Conservation (phyloP, 2,797 vertebrate genomes). For the Odontamblyopus rebecca region DNA sequence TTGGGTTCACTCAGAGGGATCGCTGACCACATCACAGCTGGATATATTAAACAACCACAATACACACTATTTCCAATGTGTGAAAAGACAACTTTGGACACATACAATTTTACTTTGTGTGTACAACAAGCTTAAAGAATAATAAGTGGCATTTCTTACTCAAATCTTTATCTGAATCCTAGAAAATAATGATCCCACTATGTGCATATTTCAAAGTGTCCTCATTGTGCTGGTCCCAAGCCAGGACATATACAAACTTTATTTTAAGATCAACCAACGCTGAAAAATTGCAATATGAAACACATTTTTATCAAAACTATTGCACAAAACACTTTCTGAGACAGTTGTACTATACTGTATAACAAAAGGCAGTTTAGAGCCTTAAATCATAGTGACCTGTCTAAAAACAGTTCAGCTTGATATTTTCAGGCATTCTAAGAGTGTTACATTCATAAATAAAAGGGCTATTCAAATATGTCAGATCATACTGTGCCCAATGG, state of each 20-base stretch:
- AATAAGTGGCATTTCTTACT: background rate
- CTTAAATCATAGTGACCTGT: no score
- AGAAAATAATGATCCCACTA: background rate
- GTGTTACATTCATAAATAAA: background rate
- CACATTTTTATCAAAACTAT: background rate
- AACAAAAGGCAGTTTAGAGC: background rate
- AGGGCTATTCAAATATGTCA: background rate
- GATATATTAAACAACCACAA: background rate
- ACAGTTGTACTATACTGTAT: no score
- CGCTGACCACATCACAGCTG: slow-evolving; percentile 32
- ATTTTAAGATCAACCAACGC: background rate
- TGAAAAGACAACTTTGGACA: background rate
- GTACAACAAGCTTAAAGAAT: background rate
- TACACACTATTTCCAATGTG: background rate
- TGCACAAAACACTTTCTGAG: background rate
- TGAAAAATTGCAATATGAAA: background rate
- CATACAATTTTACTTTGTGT: background rate
- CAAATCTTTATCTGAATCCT: background rate
- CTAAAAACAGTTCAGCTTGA: background rate
- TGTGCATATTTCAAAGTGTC: background rate
- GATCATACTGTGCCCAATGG: background rate
- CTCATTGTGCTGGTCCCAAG: background rate
- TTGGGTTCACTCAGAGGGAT: slow-evolving; percentile 49
- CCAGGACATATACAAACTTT: background rate
- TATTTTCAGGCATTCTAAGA: background rate